Evolutionary conservation across 2,888 invertebrate genomes (phyloP).

Genomic region (Limnephilus marmoratus): DNA sequence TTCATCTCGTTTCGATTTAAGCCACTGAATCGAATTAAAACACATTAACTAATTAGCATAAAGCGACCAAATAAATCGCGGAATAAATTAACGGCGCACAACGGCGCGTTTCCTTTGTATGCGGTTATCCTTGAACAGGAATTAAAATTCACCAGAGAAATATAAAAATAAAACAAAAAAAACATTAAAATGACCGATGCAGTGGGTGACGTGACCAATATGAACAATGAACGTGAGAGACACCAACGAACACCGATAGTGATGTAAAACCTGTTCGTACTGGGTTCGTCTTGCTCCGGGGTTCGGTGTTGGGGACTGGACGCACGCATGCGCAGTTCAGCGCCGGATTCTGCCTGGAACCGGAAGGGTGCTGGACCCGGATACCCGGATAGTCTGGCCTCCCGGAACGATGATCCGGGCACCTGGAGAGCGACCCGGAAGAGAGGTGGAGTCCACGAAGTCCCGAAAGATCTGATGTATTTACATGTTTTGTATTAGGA

Average conservation of each 20-base stretch:
- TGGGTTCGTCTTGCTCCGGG: constrained; percentile 8
- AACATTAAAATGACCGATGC: constrained; percentile 54
- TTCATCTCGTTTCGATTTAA: constrained; percentile 22
- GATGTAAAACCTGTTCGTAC: constrained; percentile 50
- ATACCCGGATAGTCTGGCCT: not conserved
- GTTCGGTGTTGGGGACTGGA: constrained; percentile 27
- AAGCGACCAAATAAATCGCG: constrained; percentile 2
- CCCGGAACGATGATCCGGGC: not conserved
- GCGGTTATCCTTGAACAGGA: constrained; percentile 42
- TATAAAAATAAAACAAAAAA: constrained; percentile 34
- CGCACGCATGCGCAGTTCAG: constrained; percentile 7
- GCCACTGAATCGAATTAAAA: not conserved
- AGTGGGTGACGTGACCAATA: constrained; percentile 44
- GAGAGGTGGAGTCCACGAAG: constrained; percentile 19
- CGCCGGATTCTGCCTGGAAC: not conserved
- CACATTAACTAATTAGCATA: constrained; percentile 13
- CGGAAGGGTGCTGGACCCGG: not conserved
- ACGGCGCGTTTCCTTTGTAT: constrained; percentile 38
- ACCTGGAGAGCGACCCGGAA: not conserved
- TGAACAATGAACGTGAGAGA: constrained; percentile 34
- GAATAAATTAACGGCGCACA: constrained; percentile 29
- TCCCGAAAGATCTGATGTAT: constrained; percentile 49
- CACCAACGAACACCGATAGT: constrained; percentile 35
- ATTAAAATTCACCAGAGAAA: constrained; percentile 42
- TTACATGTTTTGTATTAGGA: constrained; percentile 33